Conservation (phyloP, 2,888 invertebrate genomes). For the Patella depressa region DNA sequence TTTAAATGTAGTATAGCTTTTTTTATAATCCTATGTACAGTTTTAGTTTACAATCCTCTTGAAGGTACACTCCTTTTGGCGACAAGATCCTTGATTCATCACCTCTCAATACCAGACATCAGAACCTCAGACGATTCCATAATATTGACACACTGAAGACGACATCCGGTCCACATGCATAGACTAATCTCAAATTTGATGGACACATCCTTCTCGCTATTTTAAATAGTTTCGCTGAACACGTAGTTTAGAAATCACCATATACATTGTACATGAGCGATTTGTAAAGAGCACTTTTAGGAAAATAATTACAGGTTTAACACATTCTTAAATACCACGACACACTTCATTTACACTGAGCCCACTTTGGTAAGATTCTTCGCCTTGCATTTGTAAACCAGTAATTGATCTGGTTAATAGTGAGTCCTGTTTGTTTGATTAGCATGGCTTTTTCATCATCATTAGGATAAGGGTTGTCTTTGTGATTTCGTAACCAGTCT, state of each 20-base stretch:
- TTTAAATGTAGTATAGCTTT: neutral
- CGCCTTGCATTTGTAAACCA: constrained; percentile 72
- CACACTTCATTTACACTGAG: constrained; percentile 55
- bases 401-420: constrained; percentile 71
- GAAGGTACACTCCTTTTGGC: too few species aligned
- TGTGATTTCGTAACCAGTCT: constrained; percentile 70
- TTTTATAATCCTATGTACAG: too few species aligned
- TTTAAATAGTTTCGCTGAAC: too few species aligned
- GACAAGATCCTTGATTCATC: too few species aligned
- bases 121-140: too few species aligned
- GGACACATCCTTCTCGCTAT: too few species aligned
- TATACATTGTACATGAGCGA: neutral
- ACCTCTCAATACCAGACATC: too few species aligned
- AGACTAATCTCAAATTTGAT: too few species aligned
- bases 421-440: constrained; percentile 69
- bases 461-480: constrained; percentile 71
- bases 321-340: neutral
- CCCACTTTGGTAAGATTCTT: constrained; percentile 71
- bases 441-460: constrained; percentile 71
- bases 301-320: neutral
- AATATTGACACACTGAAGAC: too few species aligned
- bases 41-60: too few species aligned
- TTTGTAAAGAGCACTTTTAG: constrained; percentile 8
- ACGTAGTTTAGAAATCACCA: too few species aligned
- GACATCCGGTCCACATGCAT: too few species aligned